These are phyloP conservation scores for Neodon shergylaensis DNA, from an alignment of 2,113 vertebrate genomes.

Conservation along the genomic window DNA sequence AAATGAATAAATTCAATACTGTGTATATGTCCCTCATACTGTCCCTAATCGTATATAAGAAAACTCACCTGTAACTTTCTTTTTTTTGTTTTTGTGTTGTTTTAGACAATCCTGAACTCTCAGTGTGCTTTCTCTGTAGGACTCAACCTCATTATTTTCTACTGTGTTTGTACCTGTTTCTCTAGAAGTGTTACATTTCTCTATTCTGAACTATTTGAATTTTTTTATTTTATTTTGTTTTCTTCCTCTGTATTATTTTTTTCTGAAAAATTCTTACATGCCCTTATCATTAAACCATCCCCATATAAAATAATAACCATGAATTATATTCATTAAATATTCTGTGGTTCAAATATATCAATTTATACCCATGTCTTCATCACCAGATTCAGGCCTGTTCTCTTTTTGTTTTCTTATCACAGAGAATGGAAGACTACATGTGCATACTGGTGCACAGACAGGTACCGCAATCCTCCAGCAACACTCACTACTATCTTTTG, in stretches of 20 bases:
- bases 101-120: background rate
- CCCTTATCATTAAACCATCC: background rate
- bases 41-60: background rate
- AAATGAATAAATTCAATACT: background rate
- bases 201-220: background rate
- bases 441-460: background rate
- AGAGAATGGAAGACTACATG: conserved; percentile 1
- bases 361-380: background rate
- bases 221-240: background rate
- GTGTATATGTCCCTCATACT: background rate
- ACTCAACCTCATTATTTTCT: background rate
- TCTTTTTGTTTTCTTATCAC: background rate
- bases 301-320: background rate
- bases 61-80: background rate
- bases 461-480: background rate
- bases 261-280: background rate
- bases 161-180: background rate
- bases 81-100: background rate
- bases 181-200: background rate
- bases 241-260: background rate
- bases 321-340: background rate
- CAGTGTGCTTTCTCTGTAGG: background rate
- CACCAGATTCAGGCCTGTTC: background rate
- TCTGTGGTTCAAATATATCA: background rate
- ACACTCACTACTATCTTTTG: background rate